Evolutionary conservation across 2,888 invertebrate genomes (phyloP), one percentile per base, ranked within the genome.

Genomic region (Alloplasta piceator): DNA sequence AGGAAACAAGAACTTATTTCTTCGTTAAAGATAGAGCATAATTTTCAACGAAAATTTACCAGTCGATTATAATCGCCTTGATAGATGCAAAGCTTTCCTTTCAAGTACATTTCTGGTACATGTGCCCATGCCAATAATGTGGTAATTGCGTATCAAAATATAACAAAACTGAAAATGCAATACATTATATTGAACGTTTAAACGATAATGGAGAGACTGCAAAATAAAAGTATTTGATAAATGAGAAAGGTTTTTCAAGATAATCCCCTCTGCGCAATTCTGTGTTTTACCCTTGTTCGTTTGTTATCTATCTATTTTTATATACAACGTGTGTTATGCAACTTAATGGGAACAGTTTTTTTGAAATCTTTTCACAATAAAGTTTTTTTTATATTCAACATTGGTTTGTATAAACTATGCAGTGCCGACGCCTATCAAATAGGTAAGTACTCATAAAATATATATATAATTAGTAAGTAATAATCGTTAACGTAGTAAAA

Each of bases 381-480:
- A 85, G 67, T 84, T 84, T 83, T 77, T 70, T 64, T 79, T 78
- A 83, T 84, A 84, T 80, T 88, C 85, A 87, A 88, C 87, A 86
- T 86, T 86, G 83, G 86, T 83, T 80, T 76, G 82, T 85, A 86
- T 91, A 90, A 90, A 89, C 91, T 91, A 91, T 90, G 85, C 87
- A 87, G 86, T 89, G 88, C 86, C 88, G 87, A 88, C 88, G 86
- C 87, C 89, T 89, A 88, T 88, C 83, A 86, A 82, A 85, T 87
- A 87, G 86, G 85, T 89, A 89, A 88, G 88, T 90, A 89, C 88
- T 89, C 89, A 87, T 89, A 90, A 91, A 91, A 91, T 91, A 90
- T 89, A 90, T 88, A 68, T 86, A 87, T 83, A 82, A 84, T 86
- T 84, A 82, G 80, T 85, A 85, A 85, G 84, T 85, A 86, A 88